Conservation (phyloP, 2,113 vertebrate genomes). For the Gallinago undulata region DNA sequence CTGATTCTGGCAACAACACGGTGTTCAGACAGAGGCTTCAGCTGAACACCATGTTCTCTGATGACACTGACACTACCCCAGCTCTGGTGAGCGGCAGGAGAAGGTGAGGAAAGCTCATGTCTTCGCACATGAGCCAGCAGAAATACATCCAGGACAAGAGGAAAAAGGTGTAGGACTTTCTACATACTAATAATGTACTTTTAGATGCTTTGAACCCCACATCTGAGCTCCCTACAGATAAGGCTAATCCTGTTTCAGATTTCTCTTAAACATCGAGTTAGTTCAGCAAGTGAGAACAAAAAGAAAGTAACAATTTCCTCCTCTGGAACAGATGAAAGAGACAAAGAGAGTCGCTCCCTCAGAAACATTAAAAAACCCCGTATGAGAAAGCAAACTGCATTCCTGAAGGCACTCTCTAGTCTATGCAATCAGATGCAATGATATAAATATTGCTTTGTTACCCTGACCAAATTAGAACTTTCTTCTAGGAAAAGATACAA, state of each 20-base stretch:
- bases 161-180: not conserved
- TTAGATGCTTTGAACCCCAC: not conserved
- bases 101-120: not conserved
- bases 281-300: not conserved
- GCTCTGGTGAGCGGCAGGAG: not conserved
- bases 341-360: not conserved
- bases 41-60: not conserved
- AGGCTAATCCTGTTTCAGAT: not conserved
- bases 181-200: not conserved
- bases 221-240: not conserved
- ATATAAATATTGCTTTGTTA: not conserved
- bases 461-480: not conserved
- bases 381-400: not conserved
- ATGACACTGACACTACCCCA: not conserved
- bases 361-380: not conserved
- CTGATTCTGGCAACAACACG: not conserved
- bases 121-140: not conserved
- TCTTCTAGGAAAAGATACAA: not conserved
- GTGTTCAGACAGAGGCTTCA: not conserved
- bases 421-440: not conserved
- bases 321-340: not conserved
- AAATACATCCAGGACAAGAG: not conserved
- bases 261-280: not conserved
- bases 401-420: not conserved
- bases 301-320: not conserved